Percentiles rank a stretch among this genome's conserved stretches.
Conservation (phyloP, 2,113 vertebrate species). For the Callorhinus ursinus region DNA sequence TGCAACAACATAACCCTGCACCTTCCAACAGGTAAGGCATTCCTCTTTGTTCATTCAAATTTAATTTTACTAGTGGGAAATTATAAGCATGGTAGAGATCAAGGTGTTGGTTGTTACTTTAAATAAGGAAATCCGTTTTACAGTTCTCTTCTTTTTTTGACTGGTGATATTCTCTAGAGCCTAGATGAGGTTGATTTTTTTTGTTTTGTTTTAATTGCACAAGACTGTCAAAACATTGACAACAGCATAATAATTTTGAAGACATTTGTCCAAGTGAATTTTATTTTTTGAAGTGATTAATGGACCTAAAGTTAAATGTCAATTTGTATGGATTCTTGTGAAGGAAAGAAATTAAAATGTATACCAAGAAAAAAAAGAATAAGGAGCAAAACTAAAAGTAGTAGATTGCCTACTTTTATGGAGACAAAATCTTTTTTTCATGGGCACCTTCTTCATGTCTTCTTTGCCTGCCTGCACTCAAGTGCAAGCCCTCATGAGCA, state of each 20-base stretch:
- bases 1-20: constrained; percentile 97
- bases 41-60: constrained; percentile 44
- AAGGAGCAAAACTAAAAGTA: constrained; percentile 8
- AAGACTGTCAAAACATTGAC: constrained; percentile 43
- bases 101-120: constrained; percentile 43
- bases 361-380: not conserved
- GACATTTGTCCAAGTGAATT: constrained; percentile 16
- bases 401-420: not conserved
- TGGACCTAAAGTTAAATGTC: constrained; percentile 34
- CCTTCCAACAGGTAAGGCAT: constrained; percentile 89
- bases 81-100: not conserved
- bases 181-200: not conserved
- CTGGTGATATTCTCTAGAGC: constrained; percentile 11
- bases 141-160: not conserved
- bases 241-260: not conserved
- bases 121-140: constrained; percentile 51
- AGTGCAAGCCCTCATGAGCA: not conserved
- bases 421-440: not conserved
- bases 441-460: not conserved
- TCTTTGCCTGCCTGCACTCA: not conserved
- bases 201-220: not conserved
- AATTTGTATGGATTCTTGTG: not conserved
- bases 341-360: not conserved
- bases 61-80: constrained; percentile 31
- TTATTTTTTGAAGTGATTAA: constrained; percentile 49